Evolutionary conservation across 2,888 invertebrate species (phyloP).

Genomic region (Synergus laeviventris): DNA sequence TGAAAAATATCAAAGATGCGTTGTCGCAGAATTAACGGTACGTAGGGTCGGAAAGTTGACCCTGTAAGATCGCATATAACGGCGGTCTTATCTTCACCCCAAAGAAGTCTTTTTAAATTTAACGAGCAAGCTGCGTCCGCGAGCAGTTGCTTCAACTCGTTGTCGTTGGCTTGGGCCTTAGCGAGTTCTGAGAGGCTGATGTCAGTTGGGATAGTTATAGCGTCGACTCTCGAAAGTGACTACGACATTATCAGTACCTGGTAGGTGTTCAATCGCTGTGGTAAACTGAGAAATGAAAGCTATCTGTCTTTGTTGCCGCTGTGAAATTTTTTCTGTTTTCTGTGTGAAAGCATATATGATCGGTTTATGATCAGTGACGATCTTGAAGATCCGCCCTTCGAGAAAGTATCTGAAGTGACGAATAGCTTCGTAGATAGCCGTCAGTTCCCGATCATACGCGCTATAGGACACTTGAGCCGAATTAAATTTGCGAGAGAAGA

Average conservation of each 20-base stretch:
- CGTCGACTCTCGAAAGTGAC: too few relatives aligned
- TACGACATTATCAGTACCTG: constrained; percentile 27
- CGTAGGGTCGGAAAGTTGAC: too few relatives aligned
- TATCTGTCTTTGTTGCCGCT: neutral
- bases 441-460: constrained; percentile 57
- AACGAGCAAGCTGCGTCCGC: too few relatives aligned
- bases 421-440: constrained; percentile 54
- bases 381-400: constrained; percentile 46
- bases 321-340: constrained; percentile 4
- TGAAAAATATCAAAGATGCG: too few relatives aligned
- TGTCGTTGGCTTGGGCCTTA: too few relatives aligned
- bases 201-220: too few relatives aligned
- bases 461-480: constrained; percentile 56
- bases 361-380: constrained; percentile 24
- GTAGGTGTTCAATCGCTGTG: neutral
- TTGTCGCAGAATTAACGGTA: too few relatives aligned
- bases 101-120: too few relatives aligned
- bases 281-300: constrained; percentile 19
- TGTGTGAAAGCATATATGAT: constrained; percentile 12
- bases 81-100: too few relatives aligned
- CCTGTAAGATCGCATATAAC: too few relatives aligned
- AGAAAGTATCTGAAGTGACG: constrained; percentile 55
- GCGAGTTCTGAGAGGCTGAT: too few relatives aligned
- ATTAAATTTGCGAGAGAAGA: constrained; percentile 56
- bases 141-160: too few relatives aligned